phyloP scores from a whole-genome alignment of 1,140 invertebrate species.

The Gonioctena quinquepunctata region DNA sequence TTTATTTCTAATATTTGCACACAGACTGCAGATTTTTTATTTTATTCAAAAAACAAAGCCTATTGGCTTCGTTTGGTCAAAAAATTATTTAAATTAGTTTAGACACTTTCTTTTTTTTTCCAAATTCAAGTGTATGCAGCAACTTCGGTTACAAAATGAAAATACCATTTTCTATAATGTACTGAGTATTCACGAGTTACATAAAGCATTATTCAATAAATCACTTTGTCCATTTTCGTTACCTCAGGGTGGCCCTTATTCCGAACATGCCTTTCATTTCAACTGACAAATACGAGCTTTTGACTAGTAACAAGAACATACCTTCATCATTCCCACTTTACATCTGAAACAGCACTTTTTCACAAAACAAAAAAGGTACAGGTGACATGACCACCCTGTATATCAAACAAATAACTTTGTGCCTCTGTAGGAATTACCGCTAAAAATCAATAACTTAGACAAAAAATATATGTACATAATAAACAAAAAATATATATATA shows the following conservation, averaged over 20 bases:
- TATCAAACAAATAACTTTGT: constrained; percentile 2
- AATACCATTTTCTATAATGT: not conserved
- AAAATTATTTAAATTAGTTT: no score
- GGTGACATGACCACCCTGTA: not conserved
- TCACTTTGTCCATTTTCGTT: not conserved
- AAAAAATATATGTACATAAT: constrained; percentile 33
- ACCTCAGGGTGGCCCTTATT: not conserved
- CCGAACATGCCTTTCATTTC: not conserved
- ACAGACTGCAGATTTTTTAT: no score
- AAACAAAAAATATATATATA: constrained; percentile 28
- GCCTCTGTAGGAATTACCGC: not conserved
- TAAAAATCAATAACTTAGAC: constrained; percentile 33
- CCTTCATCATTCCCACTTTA: not conserved
- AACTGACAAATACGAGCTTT: not conserved
- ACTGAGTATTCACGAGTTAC: not conserved
- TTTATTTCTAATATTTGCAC: no score
- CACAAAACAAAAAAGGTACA: not conserved
- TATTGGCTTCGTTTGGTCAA: no score
- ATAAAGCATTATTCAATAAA: not conserved
- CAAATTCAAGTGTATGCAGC: no score
- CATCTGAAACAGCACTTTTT: not conserved
- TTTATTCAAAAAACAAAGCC: no score
- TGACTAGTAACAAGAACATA: not conserved
- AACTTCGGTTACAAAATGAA: no score
- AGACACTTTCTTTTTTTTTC: no score